Evolutionary conservation across 2,797 vertebrate genomes (phyloP).

Genomic region (Lophius americanus): DNA sequence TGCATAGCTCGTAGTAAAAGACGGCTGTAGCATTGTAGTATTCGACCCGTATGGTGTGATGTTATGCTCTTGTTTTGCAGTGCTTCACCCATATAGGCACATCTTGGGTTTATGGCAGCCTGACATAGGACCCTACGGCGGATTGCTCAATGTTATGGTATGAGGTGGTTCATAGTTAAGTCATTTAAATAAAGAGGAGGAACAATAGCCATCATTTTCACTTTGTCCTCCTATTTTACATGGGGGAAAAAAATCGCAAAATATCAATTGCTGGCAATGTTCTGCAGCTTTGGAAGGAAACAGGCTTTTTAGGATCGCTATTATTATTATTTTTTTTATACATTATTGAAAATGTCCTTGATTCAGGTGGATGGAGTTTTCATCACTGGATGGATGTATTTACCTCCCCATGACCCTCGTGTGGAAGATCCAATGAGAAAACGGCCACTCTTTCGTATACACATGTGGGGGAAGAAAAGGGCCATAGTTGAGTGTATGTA

Average conservation of each 20-base stretch:
- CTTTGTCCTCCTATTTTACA: not conserved
- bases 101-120: constrained; percentile 98
- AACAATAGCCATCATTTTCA: not conserved
- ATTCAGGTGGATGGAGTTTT: constrained; percentile 93
- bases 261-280: not conserved
- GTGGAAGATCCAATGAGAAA: constrained; percentile 97
- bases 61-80: constrained; percentile 74
- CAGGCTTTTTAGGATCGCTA: not conserved
- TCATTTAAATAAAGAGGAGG: constrained; percentile 11
- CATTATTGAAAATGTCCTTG: constrained; percentile 7
- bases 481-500: constrained; percentile 98
- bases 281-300: no score
- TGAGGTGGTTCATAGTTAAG: constrained; percentile 56
- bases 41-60: constrained; percentile 12
- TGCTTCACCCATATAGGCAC: constrained; percentile 94
- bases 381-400: constrained; percentile 99
- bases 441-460: constrained; percentile 94
- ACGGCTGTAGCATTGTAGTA: not conserved
- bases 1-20: constrained; percentile 2
- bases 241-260: not conserved
- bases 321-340: not conserved
- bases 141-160: constrained; percentile 97
- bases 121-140: constrained; percentile 96
- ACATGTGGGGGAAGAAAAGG: constrained; percentile 91
- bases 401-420: constrained; percentile 95